Conservation (phyloP, 2,113 vertebrate genomes). For the Plectropomus leopardus region DNA sequence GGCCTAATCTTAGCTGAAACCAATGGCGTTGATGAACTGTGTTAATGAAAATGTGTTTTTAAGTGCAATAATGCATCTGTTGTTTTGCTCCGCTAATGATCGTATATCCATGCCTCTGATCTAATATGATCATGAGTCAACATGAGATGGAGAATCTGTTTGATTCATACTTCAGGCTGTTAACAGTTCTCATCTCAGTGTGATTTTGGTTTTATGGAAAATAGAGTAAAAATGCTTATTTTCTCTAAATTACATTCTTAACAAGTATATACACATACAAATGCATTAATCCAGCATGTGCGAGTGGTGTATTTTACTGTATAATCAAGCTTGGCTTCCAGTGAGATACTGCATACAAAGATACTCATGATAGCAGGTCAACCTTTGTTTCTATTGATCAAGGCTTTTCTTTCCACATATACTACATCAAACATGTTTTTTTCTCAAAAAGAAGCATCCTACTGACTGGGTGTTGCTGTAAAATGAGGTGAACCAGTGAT, state of each 20-base stretch:
- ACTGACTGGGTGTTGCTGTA: not conserved
- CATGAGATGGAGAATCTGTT: not conserved
- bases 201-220: constrained; percentile 23
- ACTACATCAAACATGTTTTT: constrained; percentile 11
- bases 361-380: not conserved
- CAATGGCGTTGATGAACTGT: constrained; percentile 38
- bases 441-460: not conserved
- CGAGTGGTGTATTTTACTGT: not conserved
- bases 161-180: constrained; percentile 1
- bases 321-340: not conserved
- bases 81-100: constrained; percentile 56
- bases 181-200: not conserved
- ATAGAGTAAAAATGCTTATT: not conserved
- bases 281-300: constrained; percentile 6
- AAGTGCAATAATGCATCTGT: constrained; percentile 55
- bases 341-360: not conserved
- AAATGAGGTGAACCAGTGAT: not conserved
- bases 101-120: constrained; percentile 38
- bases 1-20: constrained; percentile 40
- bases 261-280: constrained; percentile 18
- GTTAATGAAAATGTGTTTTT: constrained; percentile 55
- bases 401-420: constrained; percentile 7
- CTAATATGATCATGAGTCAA: not conserved
- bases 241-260: not conserved
- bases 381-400: constrained; percentile 7